These are phyloP conservation scores for Epsilonema sp. DNA, from an alignment of 2,888 invertebrate genomes.

Conservation along the genomic window DNA sequence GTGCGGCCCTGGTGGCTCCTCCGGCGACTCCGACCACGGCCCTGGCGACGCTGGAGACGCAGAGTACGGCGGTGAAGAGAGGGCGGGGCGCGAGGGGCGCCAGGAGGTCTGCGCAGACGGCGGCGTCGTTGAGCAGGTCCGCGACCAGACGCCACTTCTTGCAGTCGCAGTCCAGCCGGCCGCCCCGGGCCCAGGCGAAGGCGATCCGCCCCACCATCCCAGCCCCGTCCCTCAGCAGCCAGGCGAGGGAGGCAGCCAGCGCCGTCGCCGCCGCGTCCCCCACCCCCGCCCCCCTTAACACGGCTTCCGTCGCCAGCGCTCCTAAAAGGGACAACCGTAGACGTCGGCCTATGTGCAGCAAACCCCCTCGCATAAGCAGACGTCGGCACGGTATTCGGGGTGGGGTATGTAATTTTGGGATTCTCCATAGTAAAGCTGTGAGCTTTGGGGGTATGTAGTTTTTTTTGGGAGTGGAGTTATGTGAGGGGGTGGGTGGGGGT, in stretches of 20 bases:
- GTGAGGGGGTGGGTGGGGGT: too few species aligned
- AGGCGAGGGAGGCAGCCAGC: slow-evolving; percentile 74
- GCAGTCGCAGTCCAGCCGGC: slow-evolving; percentile 62
- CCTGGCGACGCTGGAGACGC: slow-evolving; percentile 33
- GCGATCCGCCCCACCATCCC: slow-evolving; percentile 62
- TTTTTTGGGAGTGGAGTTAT: too few species aligned
- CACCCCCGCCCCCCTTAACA: slow-evolving; percentile 76
- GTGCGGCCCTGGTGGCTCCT: slow-evolving; percentile 68
- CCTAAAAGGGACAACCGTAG: too few species aligned
- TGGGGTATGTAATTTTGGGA: too few species aligned
- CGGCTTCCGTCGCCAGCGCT: slow-evolving; percentile 74
- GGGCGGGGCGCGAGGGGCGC: slow-evolving; percentile 41
- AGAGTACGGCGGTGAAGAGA: slow-evolving; percentile 35
- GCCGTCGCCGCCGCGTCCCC: slow-evolving; percentile 65
- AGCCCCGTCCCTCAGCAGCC: slow-evolving; percentile 58
- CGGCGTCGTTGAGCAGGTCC: slow-evolving; percentile 70
- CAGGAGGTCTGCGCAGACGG: slow-evolving; percentile 66
- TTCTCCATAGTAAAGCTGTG: too few species aligned
- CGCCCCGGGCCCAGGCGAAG: slow-evolving; percentile 55
- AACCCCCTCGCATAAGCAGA: too few species aligned
- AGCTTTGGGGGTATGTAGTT: too few species aligned
- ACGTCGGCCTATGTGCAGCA: too few species aligned
- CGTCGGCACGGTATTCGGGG: too few species aligned
- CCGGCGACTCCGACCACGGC: slow-evolving; percentile 54
- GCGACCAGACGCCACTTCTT: slow-evolving; percentile 89